Conservation (phyloP, 1,140 invertebrate genomes). For the Heliconius hewitsoni region DNA sequence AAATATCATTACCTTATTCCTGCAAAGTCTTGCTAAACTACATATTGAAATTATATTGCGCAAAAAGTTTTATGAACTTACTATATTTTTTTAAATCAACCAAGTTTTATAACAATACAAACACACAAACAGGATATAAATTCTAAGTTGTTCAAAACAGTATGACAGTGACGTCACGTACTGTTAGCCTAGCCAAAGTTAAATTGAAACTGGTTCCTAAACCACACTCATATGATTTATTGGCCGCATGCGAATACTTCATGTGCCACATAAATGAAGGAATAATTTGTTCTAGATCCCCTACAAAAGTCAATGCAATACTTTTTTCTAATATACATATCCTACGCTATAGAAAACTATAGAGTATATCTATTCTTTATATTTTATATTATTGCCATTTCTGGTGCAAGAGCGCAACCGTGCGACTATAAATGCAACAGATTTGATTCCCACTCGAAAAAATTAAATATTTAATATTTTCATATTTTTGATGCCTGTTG, state of each 20-base stretch:
- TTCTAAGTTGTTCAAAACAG: slow-evolving; percentile 34
- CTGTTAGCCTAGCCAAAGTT: slow-evolving; percentile 47
- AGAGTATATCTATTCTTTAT: no score
- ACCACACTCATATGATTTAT: slow-evolving; percentile 58
- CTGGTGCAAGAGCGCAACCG: no score
- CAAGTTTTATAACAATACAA: not conserved
- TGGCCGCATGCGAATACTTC: slow-evolving; percentile 50
- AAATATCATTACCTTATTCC: no score
- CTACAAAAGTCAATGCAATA: not conserved
- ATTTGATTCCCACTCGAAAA: not conserved
- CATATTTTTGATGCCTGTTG: no score
- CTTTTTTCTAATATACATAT: not conserved
- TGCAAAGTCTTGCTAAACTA: no score
- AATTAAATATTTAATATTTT: no score
- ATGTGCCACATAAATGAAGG: slow-evolving; percentile 42
- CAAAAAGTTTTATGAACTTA: no score
- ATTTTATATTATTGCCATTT: no score
- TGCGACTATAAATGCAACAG: no score
- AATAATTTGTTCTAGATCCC: slow-evolving; percentile 15
- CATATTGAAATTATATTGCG: no score
- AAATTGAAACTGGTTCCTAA: slow-evolving; percentile 63
- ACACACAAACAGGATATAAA: slow-evolving; percentile 14
- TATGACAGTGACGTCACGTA: slow-evolving; percentile 45
- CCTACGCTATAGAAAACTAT: no score
- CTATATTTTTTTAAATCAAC: no score